Percentiles rank a stretch among this genome's conserved stretches.
phyloP scores from a whole-genome alignment of 2,113 vertebrate species.

The Salvator merianae region DNA sequence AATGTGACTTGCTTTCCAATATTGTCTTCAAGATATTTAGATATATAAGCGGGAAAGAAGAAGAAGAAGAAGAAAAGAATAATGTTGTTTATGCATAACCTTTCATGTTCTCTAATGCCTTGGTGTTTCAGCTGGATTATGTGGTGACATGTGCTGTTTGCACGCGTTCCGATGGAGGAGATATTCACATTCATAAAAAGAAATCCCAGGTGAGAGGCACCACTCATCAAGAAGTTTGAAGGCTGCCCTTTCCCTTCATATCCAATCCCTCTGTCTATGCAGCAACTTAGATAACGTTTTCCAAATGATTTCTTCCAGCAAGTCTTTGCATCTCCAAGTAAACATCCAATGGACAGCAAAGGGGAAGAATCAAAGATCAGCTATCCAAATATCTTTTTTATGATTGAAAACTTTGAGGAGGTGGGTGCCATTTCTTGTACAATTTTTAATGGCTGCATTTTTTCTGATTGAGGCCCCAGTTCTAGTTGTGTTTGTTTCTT shows the following conservation, averaged over 20 bases:
- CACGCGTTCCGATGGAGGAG: constrained; percentile 91
- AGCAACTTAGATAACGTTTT: rapidly evolving
- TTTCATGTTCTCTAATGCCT: background rate
- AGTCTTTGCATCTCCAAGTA: constrained; percentile 97
- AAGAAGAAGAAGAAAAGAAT: background rate
- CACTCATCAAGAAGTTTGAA: background rate
- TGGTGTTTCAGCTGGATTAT: constrained; percentile 87
- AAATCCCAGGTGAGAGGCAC: constrained; percentile 89
- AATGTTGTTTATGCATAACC: background rate
- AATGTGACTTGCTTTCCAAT: background rate
- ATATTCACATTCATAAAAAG: constrained; percentile 97
- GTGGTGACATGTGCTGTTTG: constrained; percentile 98
- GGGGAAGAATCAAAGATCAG: constrained; percentile 99
- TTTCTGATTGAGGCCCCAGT: background rate
- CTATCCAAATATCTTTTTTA: constrained; percentile 99
- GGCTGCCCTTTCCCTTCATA: background rate
- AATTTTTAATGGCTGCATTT: too few relatives aligned
- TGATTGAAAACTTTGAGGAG: constrained; percentile 99
- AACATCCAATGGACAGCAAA: constrained; percentile 98
- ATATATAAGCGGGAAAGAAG: background rate
- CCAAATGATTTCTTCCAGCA: constrained; percentile 76
- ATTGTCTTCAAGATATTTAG: background rate
- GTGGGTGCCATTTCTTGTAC: constrained; percentile 67
- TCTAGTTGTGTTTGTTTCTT: background rate
- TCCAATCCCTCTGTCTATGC: background rate